Evolutionary conservation across 2,888 invertebrate species (phyloP).

Genomic region (Agonopterix alstromeriana): DNA sequence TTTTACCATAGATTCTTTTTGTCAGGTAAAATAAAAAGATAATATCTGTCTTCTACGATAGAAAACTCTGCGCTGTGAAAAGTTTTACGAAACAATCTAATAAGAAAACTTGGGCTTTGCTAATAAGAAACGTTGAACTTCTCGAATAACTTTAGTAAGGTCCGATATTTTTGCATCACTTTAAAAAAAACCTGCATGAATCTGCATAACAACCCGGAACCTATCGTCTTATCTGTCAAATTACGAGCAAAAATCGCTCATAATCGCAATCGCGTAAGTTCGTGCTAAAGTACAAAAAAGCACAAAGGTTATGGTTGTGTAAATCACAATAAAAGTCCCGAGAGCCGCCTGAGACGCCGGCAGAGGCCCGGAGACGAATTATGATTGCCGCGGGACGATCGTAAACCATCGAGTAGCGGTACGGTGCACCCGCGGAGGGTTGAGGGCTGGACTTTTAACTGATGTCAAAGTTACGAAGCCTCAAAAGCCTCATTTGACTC

Average conservation of each 20-base stretch:
- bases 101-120: no score
- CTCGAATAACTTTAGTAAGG: no score
- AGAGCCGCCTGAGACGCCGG: slow-evolving; percentile 52
- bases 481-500: no score
- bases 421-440: background rate
- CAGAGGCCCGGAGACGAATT: slow-evolving; percentile 51
- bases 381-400: slow-evolving; percentile 47
- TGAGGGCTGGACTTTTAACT: background rate
- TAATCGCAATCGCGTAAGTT: background rate
- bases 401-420: slow-evolving; percentile 35
- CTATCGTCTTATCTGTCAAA: background rate
- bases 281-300: background rate
- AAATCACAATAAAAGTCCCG: slow-evolving; percentile 73
- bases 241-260: background rate
- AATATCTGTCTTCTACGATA: no score
- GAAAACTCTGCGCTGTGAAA: no score
- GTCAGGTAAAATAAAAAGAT: background rate
- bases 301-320: slow-evolving; percentile 30
- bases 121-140: no score
- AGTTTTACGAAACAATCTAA: no score
- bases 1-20: background rate
- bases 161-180: no score
- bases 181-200: no score
- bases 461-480: no score
- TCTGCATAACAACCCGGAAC: background rate